Evolutionary conservation across 2,888 invertebrate species (phyloP), one percentile per base, ranked within the genome.

Genomic region (Lasioglossum calceatum): DNA sequence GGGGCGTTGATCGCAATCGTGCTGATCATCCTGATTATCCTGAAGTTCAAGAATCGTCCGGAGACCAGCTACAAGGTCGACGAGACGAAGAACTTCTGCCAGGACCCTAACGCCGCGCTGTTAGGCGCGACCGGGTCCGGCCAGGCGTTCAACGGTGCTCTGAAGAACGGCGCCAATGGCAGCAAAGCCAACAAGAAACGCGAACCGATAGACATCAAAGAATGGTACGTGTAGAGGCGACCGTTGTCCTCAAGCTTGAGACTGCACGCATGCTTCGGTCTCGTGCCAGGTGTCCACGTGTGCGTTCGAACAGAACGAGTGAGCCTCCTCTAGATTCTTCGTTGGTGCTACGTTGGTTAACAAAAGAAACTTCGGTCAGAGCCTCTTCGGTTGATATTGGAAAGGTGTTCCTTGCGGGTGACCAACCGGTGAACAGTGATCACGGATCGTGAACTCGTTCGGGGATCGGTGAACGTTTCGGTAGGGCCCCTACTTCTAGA

Each of bases 41-140:
- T 99, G 92, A 98, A 98, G 96, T 98, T 98, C 95, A 96, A 97
- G 94, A 97, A 97, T 92, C 97, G 98, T 87, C 97, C 98, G 78
- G 98, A 98, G 94, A 97, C 98, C n/a, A 97, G 98, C 81, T 99
- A 99, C 95, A 99, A 99, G 95, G 98, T 99, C 86, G 99, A 99
- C 93, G 98, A 98, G 92, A 97, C 97, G 93, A 97, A 97, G 86
- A 97, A 96, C 84, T 97, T 97, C 95, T 97, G 97, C 92, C 97
- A 98, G 94, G 97, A 98, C 78, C 98, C 98, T 70, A 97, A 97
- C 93, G 98, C 98, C 0, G 98, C 98, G 7, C 95, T 98, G 58
- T 95, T 98, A 82, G 97, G 97, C 79, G 94, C 95, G 4, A 95
- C 95, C 76, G 95, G 95, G 91, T 96, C 95, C 93, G 95, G 95